Evolutionary conservation across 64 coral and sea anemone species (phyloP), one percentile per base, ranked within the genome.

Genomic region (Acropora tenuis): DNA sequence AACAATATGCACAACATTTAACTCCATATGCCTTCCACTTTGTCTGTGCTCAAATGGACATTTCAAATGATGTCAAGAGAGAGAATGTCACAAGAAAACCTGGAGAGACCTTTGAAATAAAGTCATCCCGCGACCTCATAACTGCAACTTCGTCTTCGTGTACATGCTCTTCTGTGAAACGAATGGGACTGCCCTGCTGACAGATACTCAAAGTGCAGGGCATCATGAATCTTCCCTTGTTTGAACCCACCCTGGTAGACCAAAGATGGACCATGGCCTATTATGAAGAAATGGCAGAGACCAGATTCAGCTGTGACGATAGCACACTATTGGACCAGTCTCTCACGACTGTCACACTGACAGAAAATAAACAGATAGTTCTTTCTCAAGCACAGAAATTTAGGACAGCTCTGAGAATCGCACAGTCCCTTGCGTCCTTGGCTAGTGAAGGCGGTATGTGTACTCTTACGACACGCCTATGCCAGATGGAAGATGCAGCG

Each of bases 201-300:
- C 86, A 88, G 48, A 88, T 88, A 19, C 75, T 88, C 69, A 48
- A 75, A 76, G 86, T 58, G 19, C 72, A 46, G 77, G 61, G 43
- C 30, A 50, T 78, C 15, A 30, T 90, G 12, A 65, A 67, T 78
- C 41, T 90, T 73, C 88, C 88, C 46, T 57, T 78, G 48, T 90
- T 90, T 90, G 88, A 90, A 18, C 60, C 71, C 50, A 58, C 88
- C 30, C 46, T 65, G 52, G 44, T 76, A 44, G 80, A 65, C n/a
- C n/a, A 90, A 60, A 79, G 88, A 57, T 90, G 88, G 88, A 80
- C 73, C 47, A 80, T 90, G 57, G 57, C 80, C 48, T 63, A 60
- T 59, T 41, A 40, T 65, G 57, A 41, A 43, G 80, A 83, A 83
- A 6, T 63, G 59, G 59, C 59, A 63, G 12, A 63, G 59, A 63